Conservation (phyloP, 2,888 invertebrate species). For the Pediacus dermestoides region DNA sequence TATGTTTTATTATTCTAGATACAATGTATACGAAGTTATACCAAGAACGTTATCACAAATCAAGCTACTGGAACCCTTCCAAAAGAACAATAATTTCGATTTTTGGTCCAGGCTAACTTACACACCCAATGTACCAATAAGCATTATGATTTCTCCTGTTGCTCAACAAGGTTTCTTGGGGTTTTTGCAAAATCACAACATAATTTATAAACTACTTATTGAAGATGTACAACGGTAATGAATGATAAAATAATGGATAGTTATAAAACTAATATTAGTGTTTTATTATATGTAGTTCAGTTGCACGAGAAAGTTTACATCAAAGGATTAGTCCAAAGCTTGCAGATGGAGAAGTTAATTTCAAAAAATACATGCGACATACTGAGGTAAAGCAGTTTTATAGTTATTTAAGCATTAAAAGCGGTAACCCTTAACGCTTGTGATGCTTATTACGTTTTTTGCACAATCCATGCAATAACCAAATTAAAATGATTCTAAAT, state of each 20-base stretch:
- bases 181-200: slow-evolving; percentile 7
- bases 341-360: slow-evolving; percentile 11
- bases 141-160: slow-evolving; percentile 21
- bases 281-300: neutral
- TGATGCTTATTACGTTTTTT: too few relatives aligned
- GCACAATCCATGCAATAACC: too few relatives aligned
- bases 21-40: slow-evolving; percentile 21
- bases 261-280: slow-evolving; percentile 7
- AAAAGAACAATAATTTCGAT: slow-evolving; percentile 11
- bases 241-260: too few relatives aligned
- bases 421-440: too few relatives aligned
- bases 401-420: too few relatives aligned
- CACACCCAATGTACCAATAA: slow-evolving; percentile 11
- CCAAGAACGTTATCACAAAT: slow-evolving; percentile 16
- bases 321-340: neutral
- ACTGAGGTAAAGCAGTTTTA: slow-evolving; percentile 19
- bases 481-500: too few relatives aligned
- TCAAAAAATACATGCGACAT: slow-evolving; percentile 15
- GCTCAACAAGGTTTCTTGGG: slow-evolving; percentile 18
- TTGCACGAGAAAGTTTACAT: neutral
- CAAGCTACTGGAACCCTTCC: slow-evolving; percentile 4
- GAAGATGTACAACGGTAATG: too few relatives aligned
- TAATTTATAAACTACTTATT: slow-evolving; percentile 14
- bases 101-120: slow-evolving; percentile 18
- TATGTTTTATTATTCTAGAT: slow-evolving; percentile 12